Evolutionary conservation across 2,113 vertebrate species (phyloP), one percentile per base, ranked within the genome.

Genomic region (Tricholaema leucomelas): DNA sequence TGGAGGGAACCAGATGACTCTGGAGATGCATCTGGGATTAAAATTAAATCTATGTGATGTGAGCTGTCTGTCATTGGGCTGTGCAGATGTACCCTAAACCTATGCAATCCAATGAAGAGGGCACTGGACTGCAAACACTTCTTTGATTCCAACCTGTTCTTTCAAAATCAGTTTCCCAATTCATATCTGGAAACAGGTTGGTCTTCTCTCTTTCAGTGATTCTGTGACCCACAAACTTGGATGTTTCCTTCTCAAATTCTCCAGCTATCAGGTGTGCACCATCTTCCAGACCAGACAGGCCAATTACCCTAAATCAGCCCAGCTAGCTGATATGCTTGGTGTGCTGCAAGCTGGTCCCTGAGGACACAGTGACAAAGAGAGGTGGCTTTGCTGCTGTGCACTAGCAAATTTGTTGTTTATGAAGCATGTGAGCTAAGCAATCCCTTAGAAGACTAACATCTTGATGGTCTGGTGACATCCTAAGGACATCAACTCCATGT

Each of bases 311-410:
- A 30, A 44, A 72, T 56, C 44, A 63, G 33, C 6, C 13, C 30
- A 6, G 5, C 28, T 38, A 64, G n/a, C 18, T 67, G 83, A 55
- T 36, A 25, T 1, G 10, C 8, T 7, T 7, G 3, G 2, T 79
- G 28, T 46, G 21, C 36, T 59, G 8, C 66, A 73, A 52, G 21
- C 24, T 66, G 55, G 35, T 48, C 17, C 31, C 8, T 27, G 25
- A 8, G n/a, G 63, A 15, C 38, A 4, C 0, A 0, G 38, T 33
- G 40, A 48, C 12, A 7, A 8, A 40, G 8, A 38, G 31, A 75
- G 16, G 9, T 50, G 46, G 36, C 42, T 15, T 11, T 48, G 65
- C 23, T 79, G 42, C 71, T 79, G 54, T 23, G 59, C 19, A 44
- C 19, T 54, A 87, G 59, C 7, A 58, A 14, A 25, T 79, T 12